phyloP scores from a whole-genome alignment of 2,113 vertebrate genomes.

The Mobula birostris region DNA sequence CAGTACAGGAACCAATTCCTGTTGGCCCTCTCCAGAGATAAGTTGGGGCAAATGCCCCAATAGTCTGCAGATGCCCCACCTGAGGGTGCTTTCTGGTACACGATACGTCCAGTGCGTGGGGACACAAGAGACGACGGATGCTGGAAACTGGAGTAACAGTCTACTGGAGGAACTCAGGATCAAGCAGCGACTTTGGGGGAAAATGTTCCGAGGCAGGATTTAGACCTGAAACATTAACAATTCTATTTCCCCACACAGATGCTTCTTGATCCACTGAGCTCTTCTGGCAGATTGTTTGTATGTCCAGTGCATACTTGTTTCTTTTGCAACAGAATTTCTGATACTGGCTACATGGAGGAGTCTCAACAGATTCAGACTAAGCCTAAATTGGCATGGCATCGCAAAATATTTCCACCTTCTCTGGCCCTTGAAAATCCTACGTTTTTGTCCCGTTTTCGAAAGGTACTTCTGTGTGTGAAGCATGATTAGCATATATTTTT shows the following conservation, averaged over 20 bases:
- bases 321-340: background rate
- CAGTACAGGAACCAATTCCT: background rate
- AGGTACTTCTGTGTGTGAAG: background rate
- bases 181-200: no score
- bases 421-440: background rate
- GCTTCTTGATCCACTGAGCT: no score
- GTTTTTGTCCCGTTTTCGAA: background rate
- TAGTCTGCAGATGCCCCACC: background rate
- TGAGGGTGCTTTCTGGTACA: no score
- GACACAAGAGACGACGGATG: no score
- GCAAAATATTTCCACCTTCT: background rate
- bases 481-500: background rate
- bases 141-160: no score
- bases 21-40: background rate
- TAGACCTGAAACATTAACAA: no score
- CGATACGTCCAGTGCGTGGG: background rate
- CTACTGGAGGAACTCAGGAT: no score
- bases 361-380: background rate
- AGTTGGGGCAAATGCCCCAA: background rate
- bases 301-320: background rate
- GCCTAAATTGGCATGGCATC: background rate
- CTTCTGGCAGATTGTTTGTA: background rate
- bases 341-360: background rate
- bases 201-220: background rate
- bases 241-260: background rate